Evolutionary conservation across 2,113 vertebrate genomes (phyloP), one percentile per base, ranked within the genome.

Genomic region (Carettochelys insculpta): DNA sequence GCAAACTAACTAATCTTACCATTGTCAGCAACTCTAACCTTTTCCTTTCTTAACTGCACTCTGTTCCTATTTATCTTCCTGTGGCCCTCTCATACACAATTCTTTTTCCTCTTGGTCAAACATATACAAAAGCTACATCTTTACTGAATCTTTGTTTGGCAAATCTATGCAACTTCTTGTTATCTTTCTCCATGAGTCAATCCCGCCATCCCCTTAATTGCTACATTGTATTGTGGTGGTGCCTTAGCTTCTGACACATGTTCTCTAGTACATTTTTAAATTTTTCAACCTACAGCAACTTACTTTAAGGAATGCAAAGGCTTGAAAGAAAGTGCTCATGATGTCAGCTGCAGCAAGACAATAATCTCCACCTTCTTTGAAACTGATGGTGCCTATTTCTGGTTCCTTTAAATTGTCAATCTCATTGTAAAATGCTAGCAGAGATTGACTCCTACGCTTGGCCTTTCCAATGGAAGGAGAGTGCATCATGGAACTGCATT

Each of bases 391-490:
- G 83, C 25, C 51, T 87, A 38, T 43, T 82, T 91, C 91, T 95
- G 65, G 75, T 41, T 83, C 58, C 85, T 95, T 82, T 92, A 80
- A 82, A 45, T 82, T 92, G 80, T 71, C 68, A 80, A 61, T 82
- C 68, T 87, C 22, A 45, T 20, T 38, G 86, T 65, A 92, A 94
- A 82, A 89, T 50, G 13, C 50, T 68, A 22, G 53, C 43, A 95
- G 88, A 93, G 90, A 93, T 77, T 73, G 78, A 83, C 78, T 91
- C 90, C 84, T 68, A 85, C 58, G 14, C 58, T n/a, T 95, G 82
- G 53, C 75, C 88, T 90, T 89, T 88, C 25, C 50, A 91, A 86
- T 34, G 89, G 77, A 84, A 94, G 5, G 52, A 53, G 80, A 92
- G 17, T 50, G 41, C 1, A 1, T 79, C 82, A 54, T 3, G 20